These are phyloP conservation scores for Drymodes brunneopygia DNA, from an alignment of 2,113 vertebrate species.

Conservation along the genomic window DNA sequence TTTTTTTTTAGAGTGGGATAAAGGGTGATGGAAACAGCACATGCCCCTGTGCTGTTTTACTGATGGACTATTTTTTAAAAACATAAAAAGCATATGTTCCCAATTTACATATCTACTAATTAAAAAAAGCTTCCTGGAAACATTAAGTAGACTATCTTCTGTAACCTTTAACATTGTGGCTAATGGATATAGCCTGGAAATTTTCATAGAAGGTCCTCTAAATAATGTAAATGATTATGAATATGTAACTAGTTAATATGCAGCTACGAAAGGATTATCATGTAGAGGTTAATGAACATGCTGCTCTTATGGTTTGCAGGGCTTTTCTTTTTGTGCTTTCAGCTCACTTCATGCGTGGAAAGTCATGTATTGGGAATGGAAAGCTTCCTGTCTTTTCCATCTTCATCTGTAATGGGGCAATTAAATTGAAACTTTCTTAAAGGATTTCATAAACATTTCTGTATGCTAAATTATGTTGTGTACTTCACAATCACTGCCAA, in stretches of 20 bases:
- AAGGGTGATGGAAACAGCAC: constrained; percentile 29
- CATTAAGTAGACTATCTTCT: constrained; percentile 79
- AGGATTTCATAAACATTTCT: constrained; percentile 49
- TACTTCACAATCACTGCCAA: constrained; percentile 31
- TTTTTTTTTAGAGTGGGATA: not conserved
- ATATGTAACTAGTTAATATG: constrained; percentile 87
- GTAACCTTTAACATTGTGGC: constrained; percentile 80
- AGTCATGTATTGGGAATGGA: constrained; percentile 59
- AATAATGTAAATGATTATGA: constrained; percentile 87
- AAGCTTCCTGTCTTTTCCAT: constrained; percentile 54
- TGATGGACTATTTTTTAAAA: constrained; percentile 65
- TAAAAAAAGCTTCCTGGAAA: constrained; percentile 78
- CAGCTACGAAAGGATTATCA: constrained; percentile 79
- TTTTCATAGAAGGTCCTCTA: constrained; percentile 79
- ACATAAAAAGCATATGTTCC: constrained; percentile 64
- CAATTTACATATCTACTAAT: constrained; percentile 85
- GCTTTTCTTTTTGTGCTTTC: constrained; percentile 72
- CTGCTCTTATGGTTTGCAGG: constrained; percentile 74
- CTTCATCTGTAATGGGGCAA: constrained; percentile 51
- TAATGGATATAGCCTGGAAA: constrained; percentile 82
- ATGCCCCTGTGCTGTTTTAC: constrained; percentile 17
- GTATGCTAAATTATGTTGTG: constrained; percentile 40
- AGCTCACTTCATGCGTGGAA: constrained; percentile 74
- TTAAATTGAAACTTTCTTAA: constrained; percentile 57
- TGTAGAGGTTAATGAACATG: constrained; percentile 84